These are phyloP conservation scores for Calidris pugnax DNA, from an alignment of 2,113 vertebrate genomes.

Conservation along the genomic window DNA sequence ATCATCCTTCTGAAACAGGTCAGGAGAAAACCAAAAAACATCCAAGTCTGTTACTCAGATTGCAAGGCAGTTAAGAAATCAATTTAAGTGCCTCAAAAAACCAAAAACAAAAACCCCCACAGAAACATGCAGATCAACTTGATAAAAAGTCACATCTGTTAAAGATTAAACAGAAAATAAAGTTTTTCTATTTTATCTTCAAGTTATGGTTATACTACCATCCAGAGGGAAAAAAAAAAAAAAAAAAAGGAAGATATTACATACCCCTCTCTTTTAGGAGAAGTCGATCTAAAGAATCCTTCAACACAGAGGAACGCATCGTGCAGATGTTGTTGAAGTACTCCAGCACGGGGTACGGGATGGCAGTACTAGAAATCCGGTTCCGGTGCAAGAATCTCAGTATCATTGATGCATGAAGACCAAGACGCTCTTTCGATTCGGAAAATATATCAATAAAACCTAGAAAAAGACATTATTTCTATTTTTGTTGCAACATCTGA, in stretches of 20 bases:
- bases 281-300: constrained; percentile 87
- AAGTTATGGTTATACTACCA: neutral
- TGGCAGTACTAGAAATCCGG: constrained; percentile 87
- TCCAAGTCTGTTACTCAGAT: neutral
- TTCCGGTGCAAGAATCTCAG: constrained; percentile 92
- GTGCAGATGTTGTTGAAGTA: constrained; percentile 93
- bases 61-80: neutral
- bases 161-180: neutral
- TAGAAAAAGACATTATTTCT: constrained; percentile 41
- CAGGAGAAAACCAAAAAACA: neutral
- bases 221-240: neutral
- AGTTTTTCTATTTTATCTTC: neutral
- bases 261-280: constrained; percentile 92
- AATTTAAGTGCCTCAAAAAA: neutral
- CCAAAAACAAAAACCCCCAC: neutral
- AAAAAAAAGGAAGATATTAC: neutral
- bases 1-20: neutral
- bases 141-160: neutral
- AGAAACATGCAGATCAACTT: neutral
- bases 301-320: constrained; percentile 91
- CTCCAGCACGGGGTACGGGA: constrained; percentile 91
- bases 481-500: neutral
- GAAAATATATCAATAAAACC: constrained; percentile 98
- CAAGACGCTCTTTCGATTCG: constrained; percentile 88
- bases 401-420: constrained; percentile 88